phyloP scores from a whole-genome alignment of 64 coral and sea anemone genomes.

The Orbicella faveolata region DNA sequence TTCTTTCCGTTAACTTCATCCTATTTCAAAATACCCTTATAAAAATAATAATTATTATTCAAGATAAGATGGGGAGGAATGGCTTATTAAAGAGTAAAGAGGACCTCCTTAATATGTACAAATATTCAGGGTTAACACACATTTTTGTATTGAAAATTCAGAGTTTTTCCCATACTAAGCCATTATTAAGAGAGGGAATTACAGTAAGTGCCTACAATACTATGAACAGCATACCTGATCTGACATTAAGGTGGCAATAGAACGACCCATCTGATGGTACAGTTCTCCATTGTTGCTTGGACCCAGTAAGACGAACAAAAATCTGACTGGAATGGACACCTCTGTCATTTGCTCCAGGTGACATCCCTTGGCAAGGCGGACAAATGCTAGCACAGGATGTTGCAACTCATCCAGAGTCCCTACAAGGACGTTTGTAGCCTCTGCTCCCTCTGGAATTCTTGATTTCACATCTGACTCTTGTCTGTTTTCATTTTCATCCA shows the following conservation, averaged over 20 bases:
- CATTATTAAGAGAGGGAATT: no score
- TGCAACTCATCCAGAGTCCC: conserved; percentile 81
- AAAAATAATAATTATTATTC: no score
- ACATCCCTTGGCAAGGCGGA: conserved; percentile 72
- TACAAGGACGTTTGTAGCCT: conserved; percentile 86
- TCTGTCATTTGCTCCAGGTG: conserved; percentile 65
- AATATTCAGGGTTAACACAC: no score
- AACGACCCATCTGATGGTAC: conserved; percentile 83
- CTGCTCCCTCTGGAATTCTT: conserved; percentile 74
- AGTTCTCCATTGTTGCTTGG: conserved; percentile 64
- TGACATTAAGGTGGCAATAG: conserved; percentile 85
- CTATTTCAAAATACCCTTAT: no score
- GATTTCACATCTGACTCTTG: conserved; percentile 69
- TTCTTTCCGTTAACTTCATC: no score
- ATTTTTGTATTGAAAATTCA: no score
- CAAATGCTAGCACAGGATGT: conserved; percentile 76
- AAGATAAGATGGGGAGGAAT: no score
- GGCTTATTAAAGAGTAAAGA: no score
- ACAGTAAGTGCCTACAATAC: no score
- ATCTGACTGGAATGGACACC: conserved; percentile 76
- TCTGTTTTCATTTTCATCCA: conserved; percentile 46
- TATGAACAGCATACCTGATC: conserved; percentile 44
- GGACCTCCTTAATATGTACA: no score
- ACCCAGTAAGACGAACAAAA: conserved; percentile 77
- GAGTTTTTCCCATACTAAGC: no score